phyloP scores from a whole-genome alignment of 1,140 invertebrate genomes.

The Penaeus vannamei region DNA sequence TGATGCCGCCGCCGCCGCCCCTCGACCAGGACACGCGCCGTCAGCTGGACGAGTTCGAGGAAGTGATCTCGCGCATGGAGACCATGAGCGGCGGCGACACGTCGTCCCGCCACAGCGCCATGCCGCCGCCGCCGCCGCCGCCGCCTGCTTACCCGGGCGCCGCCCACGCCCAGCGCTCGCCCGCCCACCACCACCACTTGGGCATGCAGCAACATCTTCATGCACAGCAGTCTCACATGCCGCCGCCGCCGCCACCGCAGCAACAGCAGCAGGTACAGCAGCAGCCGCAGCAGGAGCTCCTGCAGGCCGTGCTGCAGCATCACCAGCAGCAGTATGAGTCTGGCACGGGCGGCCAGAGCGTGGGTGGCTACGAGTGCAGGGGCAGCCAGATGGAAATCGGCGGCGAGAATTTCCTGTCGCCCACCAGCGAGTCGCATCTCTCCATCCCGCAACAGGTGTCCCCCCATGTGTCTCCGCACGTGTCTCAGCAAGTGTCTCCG shows the following conservation, averaged over 20 bases:
- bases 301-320: too few species aligned
- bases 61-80: conserved; percentile 66
- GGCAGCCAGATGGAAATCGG: too few species aligned
- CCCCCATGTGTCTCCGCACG: too few species aligned
- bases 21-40: conserved; percentile 44
- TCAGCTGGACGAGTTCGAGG: conserved; percentile 68
- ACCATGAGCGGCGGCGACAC: conserved; percentile 72
- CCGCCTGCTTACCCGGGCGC: conserved; percentile 58
- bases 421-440: too few species aligned
- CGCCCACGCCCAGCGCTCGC: conserved; percentile 1
- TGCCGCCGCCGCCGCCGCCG: background rate
- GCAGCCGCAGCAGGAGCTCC: conserved; percentile 1
- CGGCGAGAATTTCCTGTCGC: too few species aligned
- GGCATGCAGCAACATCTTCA: background rate
- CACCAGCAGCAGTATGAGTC: too few species aligned
- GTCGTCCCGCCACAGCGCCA: conserved; percentile 71
- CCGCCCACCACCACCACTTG: background rate
- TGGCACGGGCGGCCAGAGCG: too few species aligned
- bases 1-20: background rate
- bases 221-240: background rate
- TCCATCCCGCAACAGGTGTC: too few species aligned
- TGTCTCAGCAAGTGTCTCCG: too few species aligned
- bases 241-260: conserved; percentile 12
- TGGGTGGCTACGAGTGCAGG: too few species aligned
- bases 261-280: conserved; percentile 30